Evolutionary conservation across 92 coral and sea anemone species (phyloP).

Genomic region (Parazoanthus swiftii): DNA sequence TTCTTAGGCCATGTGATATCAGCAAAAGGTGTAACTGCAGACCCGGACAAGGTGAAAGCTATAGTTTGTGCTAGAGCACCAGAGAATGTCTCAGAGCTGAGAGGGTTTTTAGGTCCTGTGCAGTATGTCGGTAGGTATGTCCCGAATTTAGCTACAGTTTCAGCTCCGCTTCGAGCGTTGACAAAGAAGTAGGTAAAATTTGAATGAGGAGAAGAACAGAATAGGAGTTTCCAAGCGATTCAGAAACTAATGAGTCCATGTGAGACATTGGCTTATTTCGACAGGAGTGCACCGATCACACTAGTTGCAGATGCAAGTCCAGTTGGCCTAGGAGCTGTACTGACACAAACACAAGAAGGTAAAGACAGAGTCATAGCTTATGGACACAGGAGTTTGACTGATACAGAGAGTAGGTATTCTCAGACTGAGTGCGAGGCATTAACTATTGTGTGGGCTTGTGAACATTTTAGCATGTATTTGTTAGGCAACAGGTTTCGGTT

Average conservation of each 20-base stretch:
- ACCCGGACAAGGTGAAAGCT: slow-evolving; percentile 40
- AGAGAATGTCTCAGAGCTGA: slow-evolving; percentile 26
- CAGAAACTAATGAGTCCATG: slow-evolving; percentile 26
- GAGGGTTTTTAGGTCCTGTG: slow-evolving; percentile 45
- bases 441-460: slow-evolving; percentile 37
- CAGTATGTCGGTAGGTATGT: slow-evolving; percentile 27
- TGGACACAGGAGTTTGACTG: slow-evolving; percentile 41
- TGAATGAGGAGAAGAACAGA: slow-evolving; percentile 25
- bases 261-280: slow-evolving; percentile 40
- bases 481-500: slow-evolving; percentile 22
- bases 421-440: slow-evolving; percentile 44
- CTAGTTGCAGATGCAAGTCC: slow-evolving; percentile 50
- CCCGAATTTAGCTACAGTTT: slow-evolving; percentile 38
- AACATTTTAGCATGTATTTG: slow-evolving; percentile 35
- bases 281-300: slow-evolving; percentile 19
- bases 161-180: slow-evolving; percentile 4
- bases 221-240: slow-evolving; percentile 33
- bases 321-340: slow-evolving; percentile 34
- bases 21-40: slow-evolving; percentile 34
- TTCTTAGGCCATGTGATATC: slow-evolving; percentile 41
- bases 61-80: slow-evolving; percentile 21
- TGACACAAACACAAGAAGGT: slow-evolving; percentile 18
- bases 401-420: slow-evolving; percentile 7
- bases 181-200: slow-evolving; percentile 22
- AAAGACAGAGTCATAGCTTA: slow-evolving; percentile 18